Evolutionary conservation across 2,113 vertebrate species (phyloP).

Genomic region (Clarias batrachus): DNA sequence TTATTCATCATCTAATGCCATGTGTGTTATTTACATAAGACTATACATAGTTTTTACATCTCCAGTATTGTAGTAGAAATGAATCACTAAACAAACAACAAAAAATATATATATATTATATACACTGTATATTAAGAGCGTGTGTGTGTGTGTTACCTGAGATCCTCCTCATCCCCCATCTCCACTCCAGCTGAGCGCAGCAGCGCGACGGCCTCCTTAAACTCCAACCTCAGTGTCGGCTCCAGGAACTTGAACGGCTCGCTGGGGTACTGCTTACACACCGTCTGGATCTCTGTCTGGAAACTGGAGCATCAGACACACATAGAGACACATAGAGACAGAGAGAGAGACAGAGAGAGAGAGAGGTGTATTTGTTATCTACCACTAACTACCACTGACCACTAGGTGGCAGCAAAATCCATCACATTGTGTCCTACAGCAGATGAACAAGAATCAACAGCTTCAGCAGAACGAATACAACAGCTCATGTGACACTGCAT

Average conservation of each 20-base stretch:
- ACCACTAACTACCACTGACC: conserved; percentile 32
- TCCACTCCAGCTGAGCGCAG: conserved; percentile 90
- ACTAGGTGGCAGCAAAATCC: conserved; percentile 60
- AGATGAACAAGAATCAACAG: background rate
- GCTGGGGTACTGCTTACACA: conserved; percentile 89
- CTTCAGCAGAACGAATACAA: background rate
- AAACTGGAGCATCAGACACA: conserved; percentile 70
- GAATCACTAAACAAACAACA: too few relatives aligned
- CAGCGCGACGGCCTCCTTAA: conserved; percentile 88
- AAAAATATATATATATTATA: too few relatives aligned
- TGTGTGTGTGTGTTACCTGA: conserved; percentile 77
- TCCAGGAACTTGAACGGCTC: conserved; percentile 98
- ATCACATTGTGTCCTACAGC: too few relatives aligned
- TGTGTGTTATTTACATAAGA: too few relatives aligned
- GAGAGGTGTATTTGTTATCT: too few relatives aligned
- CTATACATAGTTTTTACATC: too few relatives aligned
- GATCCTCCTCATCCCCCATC: conserved; percentile 97
- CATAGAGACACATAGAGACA: background rate
- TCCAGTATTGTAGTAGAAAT: too few relatives aligned
- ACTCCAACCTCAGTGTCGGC: conserved; percentile 93
- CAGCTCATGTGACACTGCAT: background rate
- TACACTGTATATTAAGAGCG: too few relatives aligned
- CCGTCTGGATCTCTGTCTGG: conserved; percentile 93
- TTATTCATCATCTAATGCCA: too few relatives aligned
- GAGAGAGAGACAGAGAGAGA: background rate